Conservation (phyloP, 2,888 invertebrate species). For the Axea sp. region DNA sequence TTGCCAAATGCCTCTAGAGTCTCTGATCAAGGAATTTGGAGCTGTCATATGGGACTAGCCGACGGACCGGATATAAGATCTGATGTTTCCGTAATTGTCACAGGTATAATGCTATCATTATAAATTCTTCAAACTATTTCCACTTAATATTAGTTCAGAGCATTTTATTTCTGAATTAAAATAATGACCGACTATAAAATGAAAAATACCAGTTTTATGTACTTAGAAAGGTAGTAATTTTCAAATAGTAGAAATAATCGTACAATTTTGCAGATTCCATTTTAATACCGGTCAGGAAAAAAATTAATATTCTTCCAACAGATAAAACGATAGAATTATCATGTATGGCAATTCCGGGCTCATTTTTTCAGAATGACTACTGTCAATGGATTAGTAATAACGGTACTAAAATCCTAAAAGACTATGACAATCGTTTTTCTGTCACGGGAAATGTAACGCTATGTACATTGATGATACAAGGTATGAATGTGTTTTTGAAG, state of each 20-base stretch:
- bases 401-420: slow-evolving; percentile 52
- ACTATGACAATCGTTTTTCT: slow-evolving; percentile 14
- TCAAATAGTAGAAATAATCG: too few species aligned
- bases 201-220: too few species aligned
- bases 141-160: not conserved
- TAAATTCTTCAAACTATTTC: not conserved
- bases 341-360: slow-evolving; percentile 53
- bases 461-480: slow-evolving; percentile 14
- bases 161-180: slow-evolving; percentile 3
- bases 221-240: too few species aligned
- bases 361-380: slow-evolving; percentile 49
- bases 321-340: slow-evolving; percentile 22
- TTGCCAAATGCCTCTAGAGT: slow-evolving; percentile 60
- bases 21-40: slow-evolving; percentile 68
- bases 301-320: slow-evolving; percentile 9
- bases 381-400: slow-evolving; percentile 66
- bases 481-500: too few species aligned
- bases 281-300: slow-evolving; percentile 13
- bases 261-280: slow-evolving; percentile 22
- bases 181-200: too few species aligned
- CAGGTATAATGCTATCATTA: slow-evolving; percentile 63
- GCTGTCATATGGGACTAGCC: slow-evolving; percentile 67
- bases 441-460: not conserved
- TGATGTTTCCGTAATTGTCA: slow-evolving; percentile 65
- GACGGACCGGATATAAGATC: slow-evolving; percentile 62